Evolutionary conservation across 2,888 invertebrate species (phyloP), one percentile per base, ranked within the genome.

Genomic region (Sicus ferrugineus): DNA sequence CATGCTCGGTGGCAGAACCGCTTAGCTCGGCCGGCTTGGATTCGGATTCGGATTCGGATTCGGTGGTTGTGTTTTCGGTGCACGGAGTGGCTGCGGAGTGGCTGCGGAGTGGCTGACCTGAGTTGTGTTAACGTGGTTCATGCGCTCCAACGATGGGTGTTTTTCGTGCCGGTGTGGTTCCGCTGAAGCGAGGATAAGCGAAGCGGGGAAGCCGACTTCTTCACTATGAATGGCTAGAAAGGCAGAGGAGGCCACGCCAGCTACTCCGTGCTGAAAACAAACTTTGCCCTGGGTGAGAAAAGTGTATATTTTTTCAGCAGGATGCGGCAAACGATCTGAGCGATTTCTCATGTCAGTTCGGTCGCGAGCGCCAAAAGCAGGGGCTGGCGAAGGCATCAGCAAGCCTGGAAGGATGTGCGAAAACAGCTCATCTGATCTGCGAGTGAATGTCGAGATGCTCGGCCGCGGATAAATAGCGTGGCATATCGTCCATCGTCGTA

Each of bases 241-340:
- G 19, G 31, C 48, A 19, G 19, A 50, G n/a, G 28, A 11, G 2
- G 21, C 7, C 34, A 65, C 21, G n/a, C n/a, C n/a, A n/a, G n/a
- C n/a, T n/a, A n/a, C n/a, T n/a, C n/a, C n/a, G 38, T 34, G 19
- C 19, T 23, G 42, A 67, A 67, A 67, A 67, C 67, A 67, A 67
- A 67, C 67, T 67, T 59, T 58, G 67, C 67, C 67, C 50, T 2
- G 46, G 59, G 67, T 59, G 67, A 58, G 48, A 67, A 67, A 67
- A 59, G 31, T 21, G 31, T 67, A 67, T 67, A 59, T 67, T 58
- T 28, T 52, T n/a, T n/a, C n/a, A n/a, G 46, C 67, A 46, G 58
- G 67, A 67, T 67, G 42, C 42, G 66, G 56, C 66, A 38, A 66
- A 56, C 38, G 38, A 56, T 56, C 46, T 56, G 26, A 42, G 54